Evolutionary conservation across 1,140 invertebrate genomes (phyloP).

Genomic region (Caenorhabditis elegans): WBcel235 BX284605.5:1177001-1177500

Average conservation of each 20-base stretch:
- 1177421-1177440: too few species aligned
- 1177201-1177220: slow-evolving; percentile 49
- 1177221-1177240: slow-evolving; percentile 46
- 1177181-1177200: slow-evolving; percentile 50
- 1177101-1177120: background rate
- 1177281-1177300: background rate
- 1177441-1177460: too few species aligned
- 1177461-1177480: too few species aligned
- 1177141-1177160: slow-evolving; percentile 38
- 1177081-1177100: slow-evolving; percentile 36
- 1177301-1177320: too few species aligned
- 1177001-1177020: slow-evolving; percentile 45
- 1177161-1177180: slow-evolving; percentile 44
- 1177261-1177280: slow-evolving; percentile 44
- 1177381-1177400: too few species aligned
- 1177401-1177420: too few species aligned
- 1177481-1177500: too few species aligned
- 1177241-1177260: slow-evolving; percentile 41
- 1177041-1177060: slow-evolving; percentile 40
- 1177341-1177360: too few species aligned
- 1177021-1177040: slow-evolving; percentile 49
- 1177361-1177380: too few species aligned
- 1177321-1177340: too few species aligned
- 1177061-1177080: slow-evolving; percentile 44
- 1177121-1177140: background rate